Percentiles rank a stretch among this genome's conserved stretches.
Conservation (phyloP, 2,888 invertebrate species). For the Pyrgus malvae region DNA sequence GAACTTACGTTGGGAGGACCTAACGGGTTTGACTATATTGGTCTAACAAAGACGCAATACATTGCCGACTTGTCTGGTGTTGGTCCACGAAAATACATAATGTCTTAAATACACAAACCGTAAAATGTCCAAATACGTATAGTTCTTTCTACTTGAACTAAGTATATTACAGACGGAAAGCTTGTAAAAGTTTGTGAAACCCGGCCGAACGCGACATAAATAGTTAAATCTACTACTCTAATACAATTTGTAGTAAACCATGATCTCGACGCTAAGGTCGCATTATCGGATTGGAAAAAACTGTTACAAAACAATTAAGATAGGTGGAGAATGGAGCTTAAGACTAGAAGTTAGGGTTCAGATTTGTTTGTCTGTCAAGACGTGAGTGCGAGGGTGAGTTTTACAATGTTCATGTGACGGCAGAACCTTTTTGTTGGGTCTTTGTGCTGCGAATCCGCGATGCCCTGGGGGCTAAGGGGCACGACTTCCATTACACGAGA, state of each 20-base stretch:
- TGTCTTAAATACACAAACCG: too few species aligned
- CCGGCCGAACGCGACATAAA: constrained; percentile 57
- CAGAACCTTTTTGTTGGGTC: constrained; percentile 78
- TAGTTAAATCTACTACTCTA: constrained; percentile 80
- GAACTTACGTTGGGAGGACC: too few species aligned
- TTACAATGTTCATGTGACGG: constrained; percentile 81
- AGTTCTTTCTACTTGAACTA: too few species aligned
- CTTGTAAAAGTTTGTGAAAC: constrained; percentile 13
- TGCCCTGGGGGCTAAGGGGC: constrained; percentile 69
- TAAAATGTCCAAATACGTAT: too few species aligned
- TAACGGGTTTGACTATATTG: too few species aligned
- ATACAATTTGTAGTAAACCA: constrained; percentile 82
- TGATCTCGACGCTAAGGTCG: constrained; percentile 79
- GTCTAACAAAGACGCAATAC: too few species aligned
- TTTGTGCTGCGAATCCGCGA: constrained; percentile 74
- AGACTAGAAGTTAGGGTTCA: constrained; percentile 45
- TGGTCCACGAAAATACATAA: too few species aligned
- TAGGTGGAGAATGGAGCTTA: constrained; percentile 53
- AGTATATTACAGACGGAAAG: not conserved
- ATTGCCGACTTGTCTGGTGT: too few species aligned
- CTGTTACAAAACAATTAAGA: constrained; percentile 61
- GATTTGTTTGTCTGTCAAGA: constrained; percentile 50
- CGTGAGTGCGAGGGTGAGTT: constrained; percentile 69
- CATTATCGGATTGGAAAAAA: constrained; percentile 81
- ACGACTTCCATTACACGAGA: constrained; percentile 79